Evolutionary conservation across 2,888 invertebrate species (phyloP).

Genomic region (Hydropsyche betteni): DNA sequence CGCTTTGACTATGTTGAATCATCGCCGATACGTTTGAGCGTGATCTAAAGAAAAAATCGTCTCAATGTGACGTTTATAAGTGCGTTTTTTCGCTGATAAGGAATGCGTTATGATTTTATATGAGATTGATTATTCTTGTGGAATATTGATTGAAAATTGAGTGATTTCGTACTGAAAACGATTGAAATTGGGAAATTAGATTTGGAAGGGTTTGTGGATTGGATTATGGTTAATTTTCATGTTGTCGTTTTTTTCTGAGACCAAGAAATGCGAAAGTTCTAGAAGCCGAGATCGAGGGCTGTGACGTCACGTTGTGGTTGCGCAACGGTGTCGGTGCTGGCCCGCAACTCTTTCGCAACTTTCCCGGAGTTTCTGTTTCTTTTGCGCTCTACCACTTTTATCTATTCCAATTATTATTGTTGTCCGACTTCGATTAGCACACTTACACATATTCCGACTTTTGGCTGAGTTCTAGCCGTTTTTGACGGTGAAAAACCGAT

Average conservation of each 20-base stretch:
- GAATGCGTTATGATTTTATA: too few species aligned
- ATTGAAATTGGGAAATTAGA: too few species aligned
- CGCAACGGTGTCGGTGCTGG: constrained; percentile 31
- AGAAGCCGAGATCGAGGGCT: neutral
- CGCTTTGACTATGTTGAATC: too few species aligned
- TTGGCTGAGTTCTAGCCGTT: neutral
- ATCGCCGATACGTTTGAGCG: too few species aligned
- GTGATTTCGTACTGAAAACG: too few species aligned
- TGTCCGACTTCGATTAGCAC: constrained; percentile 35
- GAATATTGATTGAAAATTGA: too few species aligned
- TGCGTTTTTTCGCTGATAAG: too few species aligned
- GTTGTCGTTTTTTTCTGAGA: neutral
- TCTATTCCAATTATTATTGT: constrained; percentile 23
- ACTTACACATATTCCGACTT: constrained; percentile 32
- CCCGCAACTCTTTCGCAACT: constrained; percentile 40
- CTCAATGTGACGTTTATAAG: too few species aligned
- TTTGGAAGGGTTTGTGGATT: too few species aligned
- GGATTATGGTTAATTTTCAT: too few species aligned
- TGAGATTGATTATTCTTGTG: too few species aligned
- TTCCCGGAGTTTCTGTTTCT: constrained; percentile 42
- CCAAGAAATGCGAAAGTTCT: neutral
- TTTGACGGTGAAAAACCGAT: neutral
- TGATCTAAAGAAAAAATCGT: neutral
- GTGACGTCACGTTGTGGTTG: constrained; percentile 33
- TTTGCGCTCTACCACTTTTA: constrained; percentile 35